Conservation (phyloP, 2,888 invertebrate genomes). For the Drosophila planitibia region DNA sequence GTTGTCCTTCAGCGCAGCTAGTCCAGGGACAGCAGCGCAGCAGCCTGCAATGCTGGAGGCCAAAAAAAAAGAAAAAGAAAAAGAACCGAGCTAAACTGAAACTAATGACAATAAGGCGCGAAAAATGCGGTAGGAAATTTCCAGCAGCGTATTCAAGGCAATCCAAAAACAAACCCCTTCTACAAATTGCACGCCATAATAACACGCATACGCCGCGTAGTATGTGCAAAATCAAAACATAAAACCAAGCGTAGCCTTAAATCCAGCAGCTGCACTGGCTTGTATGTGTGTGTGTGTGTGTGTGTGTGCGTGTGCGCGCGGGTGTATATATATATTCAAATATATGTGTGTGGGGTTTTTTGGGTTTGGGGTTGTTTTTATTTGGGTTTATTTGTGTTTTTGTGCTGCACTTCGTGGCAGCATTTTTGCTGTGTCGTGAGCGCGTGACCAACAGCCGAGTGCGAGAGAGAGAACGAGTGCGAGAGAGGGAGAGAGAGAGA, state of each 20-base stretch:
- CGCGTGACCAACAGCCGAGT: constrained; percentile 65
- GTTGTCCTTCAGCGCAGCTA: constrained; percentile 54
- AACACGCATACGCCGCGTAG: constrained; percentile 73
- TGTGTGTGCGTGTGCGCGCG: not conserved
- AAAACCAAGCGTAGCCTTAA: constrained; percentile 62
- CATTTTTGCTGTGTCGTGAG: constrained; percentile 47
- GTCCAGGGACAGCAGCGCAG: constrained; percentile 66
- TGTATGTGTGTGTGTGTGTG: not conserved
- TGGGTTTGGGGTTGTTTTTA: constrained; percentile 40
- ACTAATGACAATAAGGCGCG: constrained; percentile 70
- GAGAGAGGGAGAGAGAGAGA: constrained; percentile 22
- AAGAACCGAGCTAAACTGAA: constrained; percentile 20
- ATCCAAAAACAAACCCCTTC: constrained; percentile 1
- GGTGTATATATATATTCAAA: not conserved
- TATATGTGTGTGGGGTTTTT: not conserved
- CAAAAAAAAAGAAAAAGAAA: constrained; percentile 32
- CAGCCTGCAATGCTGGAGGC: constrained; percentile 67
- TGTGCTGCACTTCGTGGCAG: constrained; percentile 55
- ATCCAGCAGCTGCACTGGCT: constrained; percentile 39
- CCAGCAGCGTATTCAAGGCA: constrained; percentile 51
- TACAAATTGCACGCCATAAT: constrained; percentile 33
- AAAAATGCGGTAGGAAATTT: constrained; percentile 47
- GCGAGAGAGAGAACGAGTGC: constrained; percentile 25
- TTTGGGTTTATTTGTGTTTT: constrained; percentile 38
- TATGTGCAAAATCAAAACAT: constrained; percentile 71